Conservation (phyloP, 2,797 vertebrate genomes). For the Sparus aurata region DNA sequence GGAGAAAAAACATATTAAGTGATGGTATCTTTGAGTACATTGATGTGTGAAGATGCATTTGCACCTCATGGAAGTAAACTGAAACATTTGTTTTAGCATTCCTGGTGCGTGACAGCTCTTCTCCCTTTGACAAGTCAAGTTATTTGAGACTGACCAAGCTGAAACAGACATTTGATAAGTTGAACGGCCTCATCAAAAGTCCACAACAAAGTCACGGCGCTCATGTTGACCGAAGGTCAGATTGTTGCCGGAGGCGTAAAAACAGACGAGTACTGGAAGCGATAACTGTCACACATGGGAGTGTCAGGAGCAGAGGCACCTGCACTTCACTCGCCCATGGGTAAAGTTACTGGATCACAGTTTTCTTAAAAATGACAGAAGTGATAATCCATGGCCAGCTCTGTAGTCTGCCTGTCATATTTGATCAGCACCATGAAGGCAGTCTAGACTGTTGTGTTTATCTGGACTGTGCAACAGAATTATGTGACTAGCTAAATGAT, state of each 20-base stretch:
- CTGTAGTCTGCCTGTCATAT: slow-evolving; percentile 23
- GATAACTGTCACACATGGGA: slow-evolving; percentile 42
- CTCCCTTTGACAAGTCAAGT: background rate
- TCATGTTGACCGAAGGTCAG: slow-evolving; percentile 44
- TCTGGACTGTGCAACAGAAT: slow-evolving; percentile 14
- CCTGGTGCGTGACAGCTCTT: background rate
- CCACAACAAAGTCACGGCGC: background rate
- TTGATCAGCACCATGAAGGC: slow-evolving; percentile 40
- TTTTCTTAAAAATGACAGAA: slow-evolving; percentile 13
- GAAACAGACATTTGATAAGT: slow-evolving; percentile 8
- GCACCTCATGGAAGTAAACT: slow-evolving; percentile 3
- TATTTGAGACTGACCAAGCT: slow-evolving; percentile 4
- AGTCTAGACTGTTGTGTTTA: slow-evolving; percentile 8
- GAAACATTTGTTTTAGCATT: background rate
- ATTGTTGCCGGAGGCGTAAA: slow-evolving; percentile 15
- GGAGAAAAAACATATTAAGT: background rate
- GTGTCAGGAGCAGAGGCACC: slow-evolving; percentile 46
- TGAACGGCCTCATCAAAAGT: background rate
- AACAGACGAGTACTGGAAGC: slow-evolving; percentile 30
- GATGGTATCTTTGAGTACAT: background rate
- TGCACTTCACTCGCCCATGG: slow-evolving; percentile 22
- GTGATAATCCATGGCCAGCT: slow-evolving; percentile 24
- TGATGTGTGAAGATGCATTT: background rate
- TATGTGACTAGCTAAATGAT: slow-evolving; percentile 7
- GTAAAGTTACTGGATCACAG: slow-evolving; percentile 12